Base-by-base conservation (phyloP, 2,113 vertebrate species). In the Balaenoptera acutorostrata region DNA sequence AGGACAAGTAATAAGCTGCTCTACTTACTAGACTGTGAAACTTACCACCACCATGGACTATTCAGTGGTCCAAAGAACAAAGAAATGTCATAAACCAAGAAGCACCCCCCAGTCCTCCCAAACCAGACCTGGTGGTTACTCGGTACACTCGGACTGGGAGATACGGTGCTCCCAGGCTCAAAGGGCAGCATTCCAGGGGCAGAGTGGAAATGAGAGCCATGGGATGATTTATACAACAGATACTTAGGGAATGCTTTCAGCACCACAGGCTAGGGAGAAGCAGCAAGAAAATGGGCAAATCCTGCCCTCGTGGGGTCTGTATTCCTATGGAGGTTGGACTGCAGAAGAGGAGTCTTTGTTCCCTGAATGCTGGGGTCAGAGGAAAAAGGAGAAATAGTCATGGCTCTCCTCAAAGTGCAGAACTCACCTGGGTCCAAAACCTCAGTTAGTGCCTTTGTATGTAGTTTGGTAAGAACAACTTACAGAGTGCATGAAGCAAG, bases 221-320 rank as follows among this genome's bases (percentile, higher is more conserved):
- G 55, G 55, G 18, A 21, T 57, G 55, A 21, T 21, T 57, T 20
- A 57, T 20, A 2, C 20, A 57, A 6, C 41, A 68, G 5, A 7
- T 2, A 23, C 33, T 10, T 2, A 55, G 0, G 6, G 46, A 18
- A 41, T 1, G 17, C 52, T 9, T 17, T 0, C 2, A 15, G 52
- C 21, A 7, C 8, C 68, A 41, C 15, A 15, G 21, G 39, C 29
- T 13, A 7, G 12, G 36, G 44, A 33, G 41, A 5, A 41, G 52
- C 8, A 14, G 27, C 11, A 31, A 31, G 39, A 27, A 68, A n/a
- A n/a, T 12, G 69, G 14, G 29, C 36, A 44, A 36, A 49, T 31
- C 31, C 27, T 44, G 2, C 6, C 25, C 17, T 59, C 27, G 5
- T 1, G 20, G 5, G 29, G 8, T 29, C 69, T 31, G 20, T 14